Evolutionary conservation across 2,797 vertebrate genomes (phyloP).

Genomic region (Sebastes matsubarae): DNA sequence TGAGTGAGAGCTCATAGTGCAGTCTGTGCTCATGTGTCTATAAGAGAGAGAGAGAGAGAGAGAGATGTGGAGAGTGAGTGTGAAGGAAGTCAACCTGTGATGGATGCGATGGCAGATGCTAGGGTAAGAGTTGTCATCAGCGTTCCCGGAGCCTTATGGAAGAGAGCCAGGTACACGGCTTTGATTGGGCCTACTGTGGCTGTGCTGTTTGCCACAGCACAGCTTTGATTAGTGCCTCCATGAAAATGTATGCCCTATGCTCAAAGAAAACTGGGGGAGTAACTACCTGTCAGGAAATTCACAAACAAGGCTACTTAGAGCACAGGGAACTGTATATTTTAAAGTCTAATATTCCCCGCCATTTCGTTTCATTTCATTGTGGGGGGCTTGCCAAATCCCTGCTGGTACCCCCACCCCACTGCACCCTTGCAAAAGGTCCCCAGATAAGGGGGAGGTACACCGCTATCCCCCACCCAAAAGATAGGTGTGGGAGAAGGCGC

Average conservation of each 20-base stretch:
- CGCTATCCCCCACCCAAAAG: conserved; percentile 38
- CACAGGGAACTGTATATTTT: conserved; percentile 81
- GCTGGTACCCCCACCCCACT: conserved; percentile 59
- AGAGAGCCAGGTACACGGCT: conserved; percentile 73
- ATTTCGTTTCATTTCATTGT: conserved; percentile 78
- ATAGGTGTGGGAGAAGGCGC: conserved; percentile 52
- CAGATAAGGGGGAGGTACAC: conserved; percentile 70
- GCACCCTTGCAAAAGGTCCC: conserved; percentile 69
- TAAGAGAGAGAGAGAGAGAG: conserved; percentile 19
- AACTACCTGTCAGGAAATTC: conserved; percentile 84
- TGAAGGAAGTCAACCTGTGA: conserved; percentile 71
- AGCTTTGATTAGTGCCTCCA: conserved; percentile 84
- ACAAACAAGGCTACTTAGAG: conserved; percentile 84
- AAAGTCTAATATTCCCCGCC: conserved; percentile 78
- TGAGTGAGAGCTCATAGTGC: conserved; percentile 50
- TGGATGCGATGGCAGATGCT: conserved; percentile 74
- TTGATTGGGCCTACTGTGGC: conserved; percentile 78
- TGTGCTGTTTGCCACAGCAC: conserved; percentile 73
- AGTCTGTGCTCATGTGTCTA: conserved; percentile 43
- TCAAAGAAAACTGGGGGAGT: conserved; percentile 84
- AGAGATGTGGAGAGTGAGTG: conserved; percentile 50
- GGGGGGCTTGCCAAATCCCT: conserved; percentile 75
- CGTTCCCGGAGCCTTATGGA: conserved; percentile 70
- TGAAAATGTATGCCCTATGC: conserved; percentile 82
- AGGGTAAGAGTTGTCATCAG: conserved; percentile 78